Evolutionary conservation across 2,113 vertebrate genomes (phyloP), one percentile per base, ranked within the genome.

Genomic region (Eleginops maclovinus): DNA sequence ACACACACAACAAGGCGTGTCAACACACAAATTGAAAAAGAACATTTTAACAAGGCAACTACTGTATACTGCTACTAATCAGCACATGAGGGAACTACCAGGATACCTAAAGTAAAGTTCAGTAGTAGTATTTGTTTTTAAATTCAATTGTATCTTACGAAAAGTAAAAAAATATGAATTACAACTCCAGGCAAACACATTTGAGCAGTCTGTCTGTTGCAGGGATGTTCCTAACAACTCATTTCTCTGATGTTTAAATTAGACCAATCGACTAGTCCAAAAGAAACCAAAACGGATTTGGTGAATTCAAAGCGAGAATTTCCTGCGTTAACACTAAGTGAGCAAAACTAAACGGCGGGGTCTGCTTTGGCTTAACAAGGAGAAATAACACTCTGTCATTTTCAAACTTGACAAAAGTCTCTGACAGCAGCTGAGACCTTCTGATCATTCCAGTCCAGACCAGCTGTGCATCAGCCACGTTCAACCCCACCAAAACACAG

Each of bases 341-440:
- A 41, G 47, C 53, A 49, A 15, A 54, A 47, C 15, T 46, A 15
- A 53, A 66, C 13, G 1, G 13, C 6, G 41, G 50, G 56, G 49
- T 61, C 59, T 72, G 78, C 28, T 49, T 44, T 46, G 47, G 67
- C 14, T 68, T 64, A 69, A 72, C n/a, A 53, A 43, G 43, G 40
- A 50, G 46, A 84, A 73, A 47, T 66, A 51, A 80, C 41, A 28
- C 17, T 36, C n/a, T 43, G 66, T 83, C 36, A 65, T 75, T 82
- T 56, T 67, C 63, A 51, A 63, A 59, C 68, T 65, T 46, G 60
- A 47, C 16, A 49, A 41, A 67, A 53, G 49, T 75, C 49, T 40
- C 53, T 44, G 26, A 7, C 12, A 46, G 14, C 67, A 84, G 80
- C 15, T 2, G 58, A 26, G 58, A 50, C 44, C 47, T 31, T 51